Base-by-base conservation (phyloP, 2,113 vertebrate genomes). In the Pelobates fuscus region DNA sequence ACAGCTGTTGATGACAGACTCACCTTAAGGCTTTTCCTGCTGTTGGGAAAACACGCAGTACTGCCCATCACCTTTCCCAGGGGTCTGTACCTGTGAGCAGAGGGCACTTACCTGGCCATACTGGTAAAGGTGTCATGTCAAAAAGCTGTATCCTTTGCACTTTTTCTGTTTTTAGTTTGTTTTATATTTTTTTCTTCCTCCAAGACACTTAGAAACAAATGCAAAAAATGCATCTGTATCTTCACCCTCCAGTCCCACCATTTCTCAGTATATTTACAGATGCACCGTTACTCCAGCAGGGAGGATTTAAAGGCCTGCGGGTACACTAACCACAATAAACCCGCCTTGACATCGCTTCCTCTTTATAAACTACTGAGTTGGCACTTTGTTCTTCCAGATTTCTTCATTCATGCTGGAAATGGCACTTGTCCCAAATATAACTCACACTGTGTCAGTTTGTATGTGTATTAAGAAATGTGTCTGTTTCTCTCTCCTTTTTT, bases 381-480 rank as follows among this genome's bases (percentile, higher is more conserved):
- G 80, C 82, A 67, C 60, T 78, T 85, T 81, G 66, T 76, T 58
- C 68, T 79, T 83, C 65, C 64, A 58, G 78, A 60, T 66, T 80
- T 79, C 81, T 78, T 79, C 77, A 77, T 78, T 65, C 64, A 59
- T 2, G 18, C 80, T 70, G 71, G 70, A 82, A 80, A 73, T 77
- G 80, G 84, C 71, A 24, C 65, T 2, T 11, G 15, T 62, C 59
- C 59, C 18, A 30, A 62, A 18, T 27, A 18, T 29, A 62, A 62
- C 59, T 62, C 24, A 11, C 17, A 49, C 44, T n/a, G n/a, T n/a
- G n/a, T n/a, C n/a, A n/a, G n/a, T n/a, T n/a, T 41, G 37, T 41
- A 8, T 41, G 37, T 2, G 37, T 7, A 12, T 8, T 41, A 12
- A 12, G 14, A 41, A 12, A 7, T 41, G 37, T 12, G 5, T 11